phyloP scores from a whole-genome alignment of 2,888 invertebrate genomes.

The Chorisops tibialis region DNA sequence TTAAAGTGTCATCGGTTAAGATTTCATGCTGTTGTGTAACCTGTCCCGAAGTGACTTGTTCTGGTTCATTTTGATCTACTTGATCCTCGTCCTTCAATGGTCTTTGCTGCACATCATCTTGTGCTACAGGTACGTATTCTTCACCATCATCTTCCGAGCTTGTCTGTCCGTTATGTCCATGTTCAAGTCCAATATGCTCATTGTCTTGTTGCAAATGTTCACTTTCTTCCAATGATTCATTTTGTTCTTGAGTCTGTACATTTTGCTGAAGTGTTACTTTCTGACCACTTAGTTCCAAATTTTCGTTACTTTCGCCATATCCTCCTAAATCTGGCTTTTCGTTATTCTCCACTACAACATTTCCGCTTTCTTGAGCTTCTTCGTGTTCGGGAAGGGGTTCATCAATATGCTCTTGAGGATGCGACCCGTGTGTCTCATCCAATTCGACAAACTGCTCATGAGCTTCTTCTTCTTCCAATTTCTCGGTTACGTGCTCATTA shows the following conservation, averaged over 20 bases:
- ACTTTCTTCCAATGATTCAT: not conserved
- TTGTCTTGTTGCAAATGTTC: not conserved
- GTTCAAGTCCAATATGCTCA: too few species aligned
- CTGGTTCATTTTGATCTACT: too few species aligned
- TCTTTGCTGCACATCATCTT: too few species aligned
- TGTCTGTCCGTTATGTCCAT: too few species aligned
- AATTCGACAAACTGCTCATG: slow-evolving; percentile 20
- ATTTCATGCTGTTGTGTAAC: too few species aligned
- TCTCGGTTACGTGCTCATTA: slow-evolving; percentile 13
- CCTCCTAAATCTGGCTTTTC: not conserved
- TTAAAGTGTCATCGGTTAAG: too few species aligned
- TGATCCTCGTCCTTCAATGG: too few species aligned
- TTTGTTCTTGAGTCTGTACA: not conserved
- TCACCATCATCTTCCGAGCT: too few species aligned
- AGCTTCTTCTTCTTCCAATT: slow-evolving; percentile 13
- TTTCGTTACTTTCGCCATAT: not conserved
- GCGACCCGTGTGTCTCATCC: slow-evolving; percentile 13
- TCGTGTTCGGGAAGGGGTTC: slow-evolving; percentile 8
- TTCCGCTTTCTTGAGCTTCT: not conserved
- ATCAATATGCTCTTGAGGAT: slow-evolving; percentile 5
- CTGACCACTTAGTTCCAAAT: not conserved
- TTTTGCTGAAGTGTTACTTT: not conserved
- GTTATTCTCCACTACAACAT: not conserved
- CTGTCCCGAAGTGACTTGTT: too few species aligned
- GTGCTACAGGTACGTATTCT: too few species aligned